These are phyloP conservation scores for Lordiphosa fenestrarum DNA, from an alignment of 2,888 invertebrate genomes.

Conservation along the genomic window DNA sequence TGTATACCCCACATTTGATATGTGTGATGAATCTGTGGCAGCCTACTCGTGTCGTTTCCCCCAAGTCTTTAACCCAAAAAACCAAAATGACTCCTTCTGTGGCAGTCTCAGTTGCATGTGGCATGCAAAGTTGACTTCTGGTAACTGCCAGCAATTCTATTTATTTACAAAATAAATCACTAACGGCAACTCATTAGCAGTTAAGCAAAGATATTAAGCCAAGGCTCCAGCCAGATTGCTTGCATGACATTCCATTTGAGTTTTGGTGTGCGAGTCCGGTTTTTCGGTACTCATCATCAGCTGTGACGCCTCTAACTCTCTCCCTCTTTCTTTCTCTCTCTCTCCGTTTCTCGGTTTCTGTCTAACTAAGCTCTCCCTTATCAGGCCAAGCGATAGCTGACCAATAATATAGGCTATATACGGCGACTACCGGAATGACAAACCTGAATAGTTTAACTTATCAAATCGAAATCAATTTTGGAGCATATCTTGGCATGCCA, in stretches of 20 bases:
- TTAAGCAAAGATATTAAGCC: slow-evolving; percentile 62
- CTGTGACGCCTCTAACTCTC: slow-evolving; percentile 4
- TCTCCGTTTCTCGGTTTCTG: not conserved
- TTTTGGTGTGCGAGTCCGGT: slow-evolving; percentile 24
- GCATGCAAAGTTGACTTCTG: slow-evolving; percentile 63
- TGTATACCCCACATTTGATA: too few relatives aligned
- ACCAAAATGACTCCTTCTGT: slow-evolving; percentile 18
- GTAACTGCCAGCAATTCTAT: slow-evolving; percentile 67
- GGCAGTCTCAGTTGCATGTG: slow-evolving; percentile 59
- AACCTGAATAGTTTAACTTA: slow-evolving; percentile 48
- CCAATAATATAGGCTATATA: slow-evolving; percentile 47
- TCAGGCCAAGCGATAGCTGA: slow-evolving; percentile 30
- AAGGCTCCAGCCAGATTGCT: slow-evolving; percentile 54
- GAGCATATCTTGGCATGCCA: slow-evolving; percentile 52
- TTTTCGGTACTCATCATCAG: slow-evolving; percentile 17
- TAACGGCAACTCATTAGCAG: slow-evolving; percentile 77
- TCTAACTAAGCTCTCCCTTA: slow-evolving; percentile 15
- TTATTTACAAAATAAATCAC: slow-evolving; percentile 74
- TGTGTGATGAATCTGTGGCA: too few relatives aligned
- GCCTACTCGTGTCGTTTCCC: slow-evolving; percentile 10
- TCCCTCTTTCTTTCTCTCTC: slow-evolving; percentile 1
- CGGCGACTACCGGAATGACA: slow-evolving; percentile 55
- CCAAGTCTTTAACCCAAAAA: not conserved
- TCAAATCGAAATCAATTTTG: slow-evolving; percentile 66
- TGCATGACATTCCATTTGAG: slow-evolving; percentile 56